A percentile compares a stretch with the other conserved stretches of the same genome.
Evolutionary conservation across 2,888 invertebrate species (phyloP).

Genomic region (Pimpla rufipes): DNA sequence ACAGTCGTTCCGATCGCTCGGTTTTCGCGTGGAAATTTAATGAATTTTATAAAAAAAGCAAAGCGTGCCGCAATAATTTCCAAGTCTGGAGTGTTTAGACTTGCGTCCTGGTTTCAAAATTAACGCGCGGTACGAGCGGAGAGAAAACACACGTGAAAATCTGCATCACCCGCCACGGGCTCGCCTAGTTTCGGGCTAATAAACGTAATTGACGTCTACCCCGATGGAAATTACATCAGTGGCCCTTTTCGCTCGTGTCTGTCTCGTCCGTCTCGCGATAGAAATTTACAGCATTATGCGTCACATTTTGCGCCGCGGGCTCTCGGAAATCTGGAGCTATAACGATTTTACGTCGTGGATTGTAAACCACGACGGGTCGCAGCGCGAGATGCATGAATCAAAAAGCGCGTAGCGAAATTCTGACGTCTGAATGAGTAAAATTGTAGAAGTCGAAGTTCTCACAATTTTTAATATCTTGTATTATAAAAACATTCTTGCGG

Average conservation of each 20-base stretch:
- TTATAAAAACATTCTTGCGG: no score
- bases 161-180: background rate
- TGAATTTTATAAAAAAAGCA: background rate
- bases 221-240: conserved; percentile 8
- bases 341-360: background rate
- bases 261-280: background rate
- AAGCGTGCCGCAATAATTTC: background rate
- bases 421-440: no score
- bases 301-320: background rate
- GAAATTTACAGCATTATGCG: background rate
- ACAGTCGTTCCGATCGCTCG: background rate
- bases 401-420: no score
- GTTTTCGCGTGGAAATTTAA: conserved; percentile 13
- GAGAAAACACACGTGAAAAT: background rate
- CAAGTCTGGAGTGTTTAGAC: conserved; percentile 25
- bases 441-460: no score
- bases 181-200: conserved; percentile 31
- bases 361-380: no score
- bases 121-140: background rate
- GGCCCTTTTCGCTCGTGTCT: conserved; percentile 4
- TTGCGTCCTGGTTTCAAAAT: conserved; percentile 29
- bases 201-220: conserved; percentile 26
- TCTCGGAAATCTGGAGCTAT: background rate
- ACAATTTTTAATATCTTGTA: no score
- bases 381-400: no score